phyloP scores from a whole-genome alignment of 2,113 vertebrate genomes.

The Colossoma macropomum region DNA sequence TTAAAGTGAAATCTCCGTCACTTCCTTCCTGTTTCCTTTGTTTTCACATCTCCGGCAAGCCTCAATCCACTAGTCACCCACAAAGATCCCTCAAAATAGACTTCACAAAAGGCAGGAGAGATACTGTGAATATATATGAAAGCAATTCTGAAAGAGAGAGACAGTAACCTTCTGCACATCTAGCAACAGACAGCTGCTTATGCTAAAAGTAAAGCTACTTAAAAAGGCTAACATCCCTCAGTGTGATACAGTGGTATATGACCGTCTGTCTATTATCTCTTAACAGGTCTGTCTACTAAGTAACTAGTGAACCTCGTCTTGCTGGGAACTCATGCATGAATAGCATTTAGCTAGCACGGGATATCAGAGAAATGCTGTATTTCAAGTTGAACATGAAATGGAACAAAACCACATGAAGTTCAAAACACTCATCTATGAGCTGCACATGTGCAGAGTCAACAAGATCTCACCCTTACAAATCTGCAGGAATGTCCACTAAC shows the following conservation, averaged over 20 bases:
- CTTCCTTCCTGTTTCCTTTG: slow-evolving; percentile 80
- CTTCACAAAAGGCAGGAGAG: slow-evolving; percentile 10
- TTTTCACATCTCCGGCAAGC: slow-evolving; percentile 66
- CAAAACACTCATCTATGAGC: background rate
- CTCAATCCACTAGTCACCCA: slow-evolving; percentile 61
- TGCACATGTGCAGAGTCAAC: background rate
- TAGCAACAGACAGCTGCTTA: too few species aligned
- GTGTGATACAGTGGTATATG: too few species aligned
- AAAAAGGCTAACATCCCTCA: too few species aligned
- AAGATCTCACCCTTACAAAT: background rate
- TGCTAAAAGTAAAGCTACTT: too few species aligned
- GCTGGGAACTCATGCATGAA: background rate
- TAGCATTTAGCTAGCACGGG: background rate
- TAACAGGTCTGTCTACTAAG: background rate
- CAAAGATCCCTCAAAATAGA: slow-evolving; percentile 48
- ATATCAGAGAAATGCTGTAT: slow-evolving; percentile 18
- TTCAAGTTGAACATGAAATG: slow-evolving; percentile 30
- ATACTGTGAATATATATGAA: background rate
- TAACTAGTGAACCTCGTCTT: too few species aligned
- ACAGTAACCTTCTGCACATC: background rate
- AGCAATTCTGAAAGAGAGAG: background rate
- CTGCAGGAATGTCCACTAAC: background rate
- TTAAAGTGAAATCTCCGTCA: slow-evolving; percentile 69
- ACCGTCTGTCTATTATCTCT: too few species aligned
- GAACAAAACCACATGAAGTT: background rate